Conservation (phyloP, 2,797 vertebrate species). For the Myiothlypis coronata region DNA sequence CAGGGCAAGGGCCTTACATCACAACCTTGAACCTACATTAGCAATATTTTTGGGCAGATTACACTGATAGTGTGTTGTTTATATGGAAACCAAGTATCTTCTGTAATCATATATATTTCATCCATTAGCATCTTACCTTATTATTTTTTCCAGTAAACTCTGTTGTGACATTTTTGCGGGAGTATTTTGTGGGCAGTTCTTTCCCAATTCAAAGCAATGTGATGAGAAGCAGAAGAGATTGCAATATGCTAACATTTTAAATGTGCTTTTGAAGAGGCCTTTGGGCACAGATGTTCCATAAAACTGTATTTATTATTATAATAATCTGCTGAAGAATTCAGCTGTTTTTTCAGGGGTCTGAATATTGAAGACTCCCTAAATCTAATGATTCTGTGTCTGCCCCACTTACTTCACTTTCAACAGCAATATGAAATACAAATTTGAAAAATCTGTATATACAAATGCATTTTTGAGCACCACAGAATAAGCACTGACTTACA, state of each 20-base stretch:
- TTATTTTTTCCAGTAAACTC: not conserved
- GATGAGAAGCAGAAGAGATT: conserved; percentile 29
- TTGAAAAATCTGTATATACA: not conserved
- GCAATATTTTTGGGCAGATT: not conserved
- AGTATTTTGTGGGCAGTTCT: conserved; percentile 35
- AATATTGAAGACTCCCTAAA: conserved; percentile 47
- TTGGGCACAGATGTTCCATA: conserved; percentile 60
- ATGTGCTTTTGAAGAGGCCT: conserved; percentile 49
- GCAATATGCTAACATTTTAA: conserved; percentile 39
- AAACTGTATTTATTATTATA: conserved; percentile 61
- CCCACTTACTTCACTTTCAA: not conserved
- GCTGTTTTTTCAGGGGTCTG: conserved; percentile 47
- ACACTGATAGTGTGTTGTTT: not conserved
- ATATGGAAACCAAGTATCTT: conserved; percentile 7
- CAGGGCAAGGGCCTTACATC: not conserved
- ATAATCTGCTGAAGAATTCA: conserved; percentile 50
- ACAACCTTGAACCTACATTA: not conserved
- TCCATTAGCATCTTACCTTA: not conserved
- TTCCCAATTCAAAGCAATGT: not conserved
- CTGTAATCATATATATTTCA: not conserved
- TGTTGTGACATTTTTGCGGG: not conserved
- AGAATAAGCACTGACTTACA: not conserved
- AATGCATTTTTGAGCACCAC: not conserved
- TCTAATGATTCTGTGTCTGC: conserved; percentile 1
- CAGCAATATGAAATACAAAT: conserved; percentile 19